phyloP scores from a whole-genome alignment of 2,888 invertebrate genomes.

The Drosophila koepferae region DNA sequence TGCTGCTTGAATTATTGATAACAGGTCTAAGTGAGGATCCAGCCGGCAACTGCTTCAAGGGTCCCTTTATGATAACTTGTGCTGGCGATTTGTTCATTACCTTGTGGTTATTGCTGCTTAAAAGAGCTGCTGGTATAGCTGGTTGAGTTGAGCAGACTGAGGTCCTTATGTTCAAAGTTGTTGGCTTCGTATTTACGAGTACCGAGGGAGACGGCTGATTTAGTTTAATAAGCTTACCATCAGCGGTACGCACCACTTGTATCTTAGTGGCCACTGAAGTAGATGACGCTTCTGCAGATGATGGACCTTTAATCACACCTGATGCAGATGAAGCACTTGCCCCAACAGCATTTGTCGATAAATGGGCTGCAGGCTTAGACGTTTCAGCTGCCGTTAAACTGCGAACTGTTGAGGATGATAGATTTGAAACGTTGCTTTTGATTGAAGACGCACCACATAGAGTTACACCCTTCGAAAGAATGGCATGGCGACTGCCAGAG shows the following conservation, averaged over 20 bases:
- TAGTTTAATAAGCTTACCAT: slow-evolving; percentile 70
- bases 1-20: slow-evolving; percentile 25
- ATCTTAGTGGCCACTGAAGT: slow-evolving; percentile 27
- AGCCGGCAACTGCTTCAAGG: slow-evolving; percentile 42
- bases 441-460: slow-evolving; percentile 49
- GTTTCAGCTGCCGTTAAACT: slow-evolving; percentile 43
- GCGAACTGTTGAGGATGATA: slow-evolving; percentile 38
- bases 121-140: slow-evolving; percentile 15
- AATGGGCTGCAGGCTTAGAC: slow-evolving; percentile 3
- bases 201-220: slow-evolving; percentile 52
- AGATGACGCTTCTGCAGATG: slow-evolving; percentile 7
- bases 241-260: slow-evolving; percentile 68
- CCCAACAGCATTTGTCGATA: slow-evolving; percentile 1
- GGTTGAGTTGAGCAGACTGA: slow-evolving; percentile 3
- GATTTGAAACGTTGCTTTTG: slow-evolving; percentile 36
- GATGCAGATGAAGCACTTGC: slow-evolving; percentile 1
- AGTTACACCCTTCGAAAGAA: slow-evolving; percentile 59
- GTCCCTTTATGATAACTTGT: slow-evolving; percentile 62
- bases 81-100: slow-evolving; percentile 45
- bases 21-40: slow-evolving; percentile 33
- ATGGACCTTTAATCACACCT: neutral
- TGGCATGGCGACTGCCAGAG: slow-evolving; percentile 56
- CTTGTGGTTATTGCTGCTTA: slow-evolving; percentile 27
- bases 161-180: slow-evolving; percentile 16
- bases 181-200: slow-evolving; percentile 57